These are phyloP conservation scores for Andrena minutula DNA, from an alignment of 2,888 invertebrate species.

Conservation along the genomic window DNA sequence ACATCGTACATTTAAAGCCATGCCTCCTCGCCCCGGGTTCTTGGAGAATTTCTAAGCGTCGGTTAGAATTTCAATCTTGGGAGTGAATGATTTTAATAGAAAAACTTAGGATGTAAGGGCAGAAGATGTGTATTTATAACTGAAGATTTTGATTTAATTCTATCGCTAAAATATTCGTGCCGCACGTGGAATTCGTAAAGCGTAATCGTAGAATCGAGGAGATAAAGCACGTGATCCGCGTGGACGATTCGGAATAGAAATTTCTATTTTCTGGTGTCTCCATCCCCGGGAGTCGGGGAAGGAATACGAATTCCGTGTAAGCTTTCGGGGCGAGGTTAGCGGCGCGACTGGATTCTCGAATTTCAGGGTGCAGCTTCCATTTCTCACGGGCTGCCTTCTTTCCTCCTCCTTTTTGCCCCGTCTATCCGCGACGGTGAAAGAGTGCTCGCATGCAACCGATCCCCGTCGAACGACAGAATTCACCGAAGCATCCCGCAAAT, in stretches of 20 bases:
- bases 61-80: no score
- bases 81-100: no score
- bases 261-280: constrained; percentile 9
- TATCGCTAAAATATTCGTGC: not conserved
- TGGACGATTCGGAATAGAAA: constrained; percentile 6
- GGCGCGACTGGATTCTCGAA: constrained; percentile 18
- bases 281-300: not conserved
- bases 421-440: not conserved
- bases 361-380: constrained; percentile 18
- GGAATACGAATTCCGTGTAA: not conserved
- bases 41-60: no score
- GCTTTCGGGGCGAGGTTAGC: not conserved
- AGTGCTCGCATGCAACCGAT: constrained; percentile 9
- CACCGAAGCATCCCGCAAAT: constrained; percentile 28
- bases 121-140: no score
- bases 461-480: constrained; percentile 2
- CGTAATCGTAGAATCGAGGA: not conserved
- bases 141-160: no score
- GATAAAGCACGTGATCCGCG: no score
- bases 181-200: no score
- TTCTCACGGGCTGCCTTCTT: constrained; percentile 19
- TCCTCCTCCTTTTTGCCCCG: constrained; percentile 11
- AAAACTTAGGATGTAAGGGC: no score
- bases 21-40: no score
- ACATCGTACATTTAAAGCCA: no score